A percentile compares a stretch with the other conserved stretches of the same genome.
Evolutionary conservation across 2,113 vertebrate genomes (phyloP).

Genomic region (Anhinga rufa): DNA sequence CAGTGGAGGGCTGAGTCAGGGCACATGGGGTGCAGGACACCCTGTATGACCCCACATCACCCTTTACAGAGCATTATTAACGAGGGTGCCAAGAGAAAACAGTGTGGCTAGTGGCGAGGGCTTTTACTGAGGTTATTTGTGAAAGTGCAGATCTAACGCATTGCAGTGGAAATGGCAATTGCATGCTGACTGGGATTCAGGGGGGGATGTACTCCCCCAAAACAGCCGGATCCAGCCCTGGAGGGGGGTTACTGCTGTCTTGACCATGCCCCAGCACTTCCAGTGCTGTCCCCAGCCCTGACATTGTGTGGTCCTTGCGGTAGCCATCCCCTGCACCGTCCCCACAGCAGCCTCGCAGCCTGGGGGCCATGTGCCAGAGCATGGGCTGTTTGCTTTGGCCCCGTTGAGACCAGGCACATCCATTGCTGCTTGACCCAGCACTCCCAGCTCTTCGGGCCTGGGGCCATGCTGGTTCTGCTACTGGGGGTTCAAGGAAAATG

Average conservation of each 20-base stretch:
- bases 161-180: accelerated
- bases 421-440: background rate
- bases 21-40: accelerated
- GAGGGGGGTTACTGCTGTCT: background rate
- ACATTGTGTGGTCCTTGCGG: too few species aligned
- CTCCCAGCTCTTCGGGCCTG: background rate
- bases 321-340: background rate
- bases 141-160: accelerated
- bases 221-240: background rate
- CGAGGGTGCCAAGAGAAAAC: background rate
- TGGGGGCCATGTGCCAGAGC: accelerated
- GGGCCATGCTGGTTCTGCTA: background rate
- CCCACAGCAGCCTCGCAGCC: background rate
- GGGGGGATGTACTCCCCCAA: background rate
- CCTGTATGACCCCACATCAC: accelerated
- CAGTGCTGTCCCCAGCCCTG: background rate
- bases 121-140: background rate
- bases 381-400: background rate
- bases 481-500: background rate
- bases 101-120: background rate
- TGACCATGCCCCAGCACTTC: background rate
- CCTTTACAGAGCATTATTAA: background rate
- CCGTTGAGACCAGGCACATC: background rate
- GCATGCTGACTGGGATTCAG: accelerated
- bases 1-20: background rate